phyloP scores from a whole-genome alignment of 2,888 invertebrate species.

The Xestoiulus laeticollis region DNA sequence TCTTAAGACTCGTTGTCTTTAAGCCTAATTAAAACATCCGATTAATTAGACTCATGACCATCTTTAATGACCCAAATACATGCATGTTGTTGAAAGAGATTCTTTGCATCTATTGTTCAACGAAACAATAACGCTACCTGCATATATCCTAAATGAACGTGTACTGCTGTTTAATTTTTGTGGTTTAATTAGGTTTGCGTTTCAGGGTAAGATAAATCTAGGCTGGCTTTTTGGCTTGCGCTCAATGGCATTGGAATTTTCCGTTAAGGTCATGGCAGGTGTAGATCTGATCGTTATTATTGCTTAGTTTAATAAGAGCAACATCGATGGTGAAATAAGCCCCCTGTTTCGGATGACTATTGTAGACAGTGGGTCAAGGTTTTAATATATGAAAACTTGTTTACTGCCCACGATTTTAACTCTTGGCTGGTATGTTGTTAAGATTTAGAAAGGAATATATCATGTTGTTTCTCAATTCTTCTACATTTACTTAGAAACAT shows the following conservation, averaged over 20 bases:
- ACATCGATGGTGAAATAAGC: not conserved
- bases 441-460: not conserved
- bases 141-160: slow-evolving; percentile 6
- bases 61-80: slow-evolving; percentile 30
- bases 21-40: slow-evolving; percentile 27
- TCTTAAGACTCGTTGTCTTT: not conserved
- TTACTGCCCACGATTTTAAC: not conserved
- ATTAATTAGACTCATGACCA: not conserved
- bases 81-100: not conserved
- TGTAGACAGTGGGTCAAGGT: slow-evolving; percentile 40
- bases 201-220: slow-evolving; percentile 24
- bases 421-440: not conserved
- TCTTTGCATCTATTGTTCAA: not conserved
- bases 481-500: too few species aligned
- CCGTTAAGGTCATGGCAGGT: slow-evolving; percentile 32
- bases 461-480: too few species aligned
- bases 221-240: not conserved
- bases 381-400: slow-evolving; percentile 34
- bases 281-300: slow-evolving; percentile 11
- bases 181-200: slow-evolving; percentile 31
- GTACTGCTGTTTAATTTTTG: not conserved
- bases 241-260: not conserved
- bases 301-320: slow-evolving; percentile 21
- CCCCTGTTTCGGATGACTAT: slow-evolving; percentile 23
- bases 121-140: slow-evolving; percentile 3